Conservation (phyloP, 2,888 invertebrate species). For the Tenthredo mesomela region DNA sequence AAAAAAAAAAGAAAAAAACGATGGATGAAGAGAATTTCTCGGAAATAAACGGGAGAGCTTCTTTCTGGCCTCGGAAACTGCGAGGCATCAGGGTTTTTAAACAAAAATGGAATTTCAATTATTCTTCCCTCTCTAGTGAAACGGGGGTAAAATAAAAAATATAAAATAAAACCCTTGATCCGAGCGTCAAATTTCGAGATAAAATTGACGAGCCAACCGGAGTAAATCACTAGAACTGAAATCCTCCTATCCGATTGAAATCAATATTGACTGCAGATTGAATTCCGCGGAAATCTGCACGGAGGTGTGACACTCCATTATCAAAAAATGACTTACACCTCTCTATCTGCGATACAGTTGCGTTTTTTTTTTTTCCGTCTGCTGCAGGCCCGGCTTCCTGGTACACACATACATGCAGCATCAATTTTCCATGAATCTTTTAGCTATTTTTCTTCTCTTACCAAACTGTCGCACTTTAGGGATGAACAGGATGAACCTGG, state of each 20-base stretch:
- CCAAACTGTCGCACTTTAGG: not conserved
- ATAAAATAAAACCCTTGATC: not conserved
- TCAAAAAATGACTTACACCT: conserved; percentile 72
- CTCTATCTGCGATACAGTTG: conserved; percentile 68
- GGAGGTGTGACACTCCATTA: conserved; percentile 70
- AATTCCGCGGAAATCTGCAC: conserved; percentile 62
- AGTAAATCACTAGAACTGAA: conserved; percentile 75
- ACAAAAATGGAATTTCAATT: not conserved
- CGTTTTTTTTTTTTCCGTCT: conserved; percentile 11
- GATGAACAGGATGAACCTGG: not conserved
- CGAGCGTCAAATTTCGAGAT: conserved; percentile 29
- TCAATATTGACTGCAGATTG: conserved; percentile 76
- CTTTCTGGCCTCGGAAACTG: not conserved
- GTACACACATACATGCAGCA: not conserved
- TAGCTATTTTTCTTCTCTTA: not conserved
- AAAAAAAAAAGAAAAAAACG: not conserved
- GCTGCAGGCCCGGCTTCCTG: not conserved
- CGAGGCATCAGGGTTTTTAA: not conserved
- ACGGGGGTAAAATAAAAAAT: not conserved
- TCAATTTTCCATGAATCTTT: conserved; percentile 29
- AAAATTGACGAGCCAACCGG: conserved; percentile 50
- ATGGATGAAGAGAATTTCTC: not conserved
- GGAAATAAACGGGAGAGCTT: not conserved
- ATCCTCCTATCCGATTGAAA: conserved; percentile 74
- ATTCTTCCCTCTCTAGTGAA: not conserved